Evolutionary conservation across 2,888 invertebrate species (phyloP).

Genomic region (Lordiphosa fenestrarum): DNA sequence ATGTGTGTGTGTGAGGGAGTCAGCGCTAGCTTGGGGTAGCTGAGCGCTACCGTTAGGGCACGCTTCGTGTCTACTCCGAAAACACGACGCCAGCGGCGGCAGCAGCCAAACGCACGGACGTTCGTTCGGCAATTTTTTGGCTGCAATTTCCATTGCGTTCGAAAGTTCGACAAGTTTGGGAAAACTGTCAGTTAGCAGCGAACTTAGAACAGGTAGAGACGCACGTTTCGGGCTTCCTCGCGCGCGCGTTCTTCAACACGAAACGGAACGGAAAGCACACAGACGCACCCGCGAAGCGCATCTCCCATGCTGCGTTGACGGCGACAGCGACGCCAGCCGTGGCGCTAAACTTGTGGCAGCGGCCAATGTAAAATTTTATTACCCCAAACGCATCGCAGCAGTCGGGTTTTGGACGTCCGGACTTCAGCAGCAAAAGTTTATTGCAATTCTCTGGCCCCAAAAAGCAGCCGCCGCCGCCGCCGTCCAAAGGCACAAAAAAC

Average conservation of each 20-base stretch:
- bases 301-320: conserved; percentile 14
- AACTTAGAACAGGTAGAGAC: conserved; percentile 82
- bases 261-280: conserved; percentile 3
- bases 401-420: conserved; percentile 75
- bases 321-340: conserved; percentile 38
- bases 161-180: conserved; percentile 81
- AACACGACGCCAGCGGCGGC: conserved; percentile 28
- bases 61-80: conserved; percentile 42
- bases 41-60: background rate
- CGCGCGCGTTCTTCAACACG: conserved; percentile 28
- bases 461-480: conserved; percentile 3
- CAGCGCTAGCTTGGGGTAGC: conserved; percentile 4
- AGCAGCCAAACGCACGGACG: conserved; percentile 11
- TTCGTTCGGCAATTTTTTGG: conserved; percentile 55
- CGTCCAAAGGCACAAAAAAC: conserved; percentile 4
- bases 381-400: conserved; percentile 74
- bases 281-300: conserved; percentile 15
- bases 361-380: conserved; percentile 73
- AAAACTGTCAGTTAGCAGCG: conserved; percentile 81
- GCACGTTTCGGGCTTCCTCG: conserved; percentile 79
- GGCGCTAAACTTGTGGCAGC: conserved; percentile 30
- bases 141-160: conserved; percentile 79
- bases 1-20: conserved; percentile 2
- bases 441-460: conserved; percentile 41
- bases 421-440: conserved; percentile 60